Percentiles rank a stretch among this genome's conserved stretches.
Evolutionary conservation across 2,113 vertebrate genomes (phyloP).

Genomic region (Chauna torquata): DNA sequence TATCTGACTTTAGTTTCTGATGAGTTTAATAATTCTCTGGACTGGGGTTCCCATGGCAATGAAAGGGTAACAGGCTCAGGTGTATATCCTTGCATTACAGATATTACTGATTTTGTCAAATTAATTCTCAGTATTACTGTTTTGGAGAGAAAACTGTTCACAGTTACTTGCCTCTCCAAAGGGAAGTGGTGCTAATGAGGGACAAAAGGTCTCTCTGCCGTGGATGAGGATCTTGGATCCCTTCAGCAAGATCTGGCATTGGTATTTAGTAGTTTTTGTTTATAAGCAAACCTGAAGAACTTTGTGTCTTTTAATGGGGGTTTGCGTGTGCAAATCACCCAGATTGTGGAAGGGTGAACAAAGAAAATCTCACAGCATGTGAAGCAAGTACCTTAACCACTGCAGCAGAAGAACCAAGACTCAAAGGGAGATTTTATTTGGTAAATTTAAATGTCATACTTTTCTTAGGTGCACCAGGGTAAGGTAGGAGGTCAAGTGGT

Average conservation of each 20-base stretch:
- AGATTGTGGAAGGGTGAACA: neutral
- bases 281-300: neutral
- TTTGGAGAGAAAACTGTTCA: neutral
- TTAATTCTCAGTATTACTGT: neutral
- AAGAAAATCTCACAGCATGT: neutral
- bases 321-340: neutral
- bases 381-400: neutral
- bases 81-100: neutral
- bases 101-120: neutral
- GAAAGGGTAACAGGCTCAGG: neutral
- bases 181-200: neutral
- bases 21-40: neutral
- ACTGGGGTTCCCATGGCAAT: neutral
- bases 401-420: neutral
- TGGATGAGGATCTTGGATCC: neutral
- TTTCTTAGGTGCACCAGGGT: neutral
- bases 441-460: neutral
- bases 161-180: neutral
- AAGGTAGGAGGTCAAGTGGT: neutral
- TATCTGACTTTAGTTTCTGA: neutral
- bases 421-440: neutral
- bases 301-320: neutral
- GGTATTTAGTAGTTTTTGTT: neutral
- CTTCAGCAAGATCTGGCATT: accelerated
- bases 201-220: neutral